Evolutionary conservation across 2,888 invertebrate species (phyloP), one percentile per base, ranked within the genome.

Genomic region (Gisinianus flammeolus): DNA sequence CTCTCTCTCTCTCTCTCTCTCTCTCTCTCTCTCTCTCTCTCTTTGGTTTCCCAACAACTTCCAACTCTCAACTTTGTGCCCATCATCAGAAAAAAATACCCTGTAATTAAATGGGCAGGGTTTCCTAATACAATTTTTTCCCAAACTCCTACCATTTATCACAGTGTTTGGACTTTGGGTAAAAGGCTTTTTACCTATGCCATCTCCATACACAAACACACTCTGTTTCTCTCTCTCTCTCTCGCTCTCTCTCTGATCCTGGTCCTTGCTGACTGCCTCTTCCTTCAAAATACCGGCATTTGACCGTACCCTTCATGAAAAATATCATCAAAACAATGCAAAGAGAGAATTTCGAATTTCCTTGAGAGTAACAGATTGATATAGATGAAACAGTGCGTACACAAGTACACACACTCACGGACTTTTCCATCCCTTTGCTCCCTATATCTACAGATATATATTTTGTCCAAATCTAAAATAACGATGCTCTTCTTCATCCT

Each of bases 91-190:
- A 69, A 78, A 78, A 79, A 81, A 81, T n/a, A n/a, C 75, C 79
- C 80, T 81, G 78, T 84, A 84, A 84, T 84, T 84, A 84, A 82
- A 81, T 81, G 83, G 84, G 84, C 81, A 80, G 83, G 84, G 84
- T 82, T 81, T 80, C 80, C 80, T 84, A 84, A 84, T 84, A 82
- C 82, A 83, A 84, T 82, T 82, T 84, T 80, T 80, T 64, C 67
- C 71, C 35, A 77, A 76, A 80, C 76, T 77, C 74, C 70, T 74
- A 67, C 80, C 76, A 80, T 80, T 80, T 78, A 80, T 80, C 80
- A 80, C 79, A 77, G 44, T 66, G 64, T 72, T 72, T 58, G 72
- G 72, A 30, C 56, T 16, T 54, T 31, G 22, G 4, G 24, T 54
- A 74, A 69, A 68, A 44, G 69, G 69, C 74, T 52, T 75, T n/a